Evolutionary conservation across 1,140 invertebrate species (phyloP), one percentile per base, ranked within the genome.

Genomic region (Cydia amplana): DNA sequence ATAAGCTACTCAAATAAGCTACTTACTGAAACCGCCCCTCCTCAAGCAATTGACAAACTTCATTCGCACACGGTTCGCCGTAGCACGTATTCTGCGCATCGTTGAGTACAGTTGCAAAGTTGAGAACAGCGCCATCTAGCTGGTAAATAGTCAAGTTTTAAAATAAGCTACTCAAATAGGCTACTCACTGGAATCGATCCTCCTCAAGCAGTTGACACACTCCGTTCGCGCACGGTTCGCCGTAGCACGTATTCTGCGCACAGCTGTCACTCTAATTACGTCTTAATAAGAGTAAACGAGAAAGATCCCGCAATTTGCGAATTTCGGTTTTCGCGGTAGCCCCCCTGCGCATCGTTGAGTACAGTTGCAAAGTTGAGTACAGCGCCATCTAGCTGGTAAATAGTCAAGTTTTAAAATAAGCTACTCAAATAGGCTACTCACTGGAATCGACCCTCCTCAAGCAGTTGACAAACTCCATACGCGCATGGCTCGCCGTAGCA

Each of bases 171-270:
- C 49, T 36, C 32, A n/a, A 14, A 14, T 40, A 55, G 4, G 55
- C 0, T 60, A 93, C 89, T 90, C 90, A 97, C 96, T 96, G 96
- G 91, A 98, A 98, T 85, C 98, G 94, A 73, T 98, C 97, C 93
- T 98, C 97, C 91, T 98, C 97, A 55, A 98, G 92, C 80, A 99
- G 95, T 90, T 96, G 97, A 91, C 98, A 99, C 75, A 95, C 96
- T 77, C 96, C 94, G 89, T 98, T 97, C 70, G 96, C 93, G 88
- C 98, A 99, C n/a, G 98, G 98, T 88, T 97, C 96, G 36, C 97
- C 98, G 93, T 98, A 99, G 94, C 99, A 99, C 75, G 98, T 98
- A 93, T 99, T 99, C 95, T 98, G 96, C 89, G 96, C 95, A n/a
- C n/a, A n/a, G n/a, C n/a, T n/a, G n/a, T n/a, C n/a, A n/a, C n/a